phyloP scores from a whole-genome alignment of 2,113 vertebrate species.

The Amphiprion percula region DNA sequence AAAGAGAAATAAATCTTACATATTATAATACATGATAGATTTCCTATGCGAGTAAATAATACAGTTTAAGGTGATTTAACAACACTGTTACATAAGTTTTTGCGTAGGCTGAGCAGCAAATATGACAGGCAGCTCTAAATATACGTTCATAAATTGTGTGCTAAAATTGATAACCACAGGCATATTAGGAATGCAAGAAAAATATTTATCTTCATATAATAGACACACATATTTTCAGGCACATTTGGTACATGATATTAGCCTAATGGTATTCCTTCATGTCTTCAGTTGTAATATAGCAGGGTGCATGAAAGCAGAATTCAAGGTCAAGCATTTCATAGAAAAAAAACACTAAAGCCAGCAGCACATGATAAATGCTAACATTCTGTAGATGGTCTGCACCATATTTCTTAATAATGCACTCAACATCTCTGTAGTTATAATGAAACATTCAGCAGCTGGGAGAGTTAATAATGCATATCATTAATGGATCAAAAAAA shows the following conservation, averaged over 20 bases:
- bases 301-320: conserved; percentile 19
- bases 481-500: conserved; percentile 74
- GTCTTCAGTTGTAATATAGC: conserved; percentile 49
- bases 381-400: conserved; percentile 46
- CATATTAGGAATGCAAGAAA: conserved; percentile 11
- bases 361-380: conserved; percentile 60
- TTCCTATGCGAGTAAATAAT: conserved; percentile 35
- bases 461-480: conserved; percentile 72
- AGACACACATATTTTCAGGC: conserved; percentile 17
- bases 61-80: conserved; percentile 40
- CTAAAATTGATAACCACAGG: conserved; percentile 47
- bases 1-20: conserved; percentile 44
- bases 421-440: conserved; percentile 50
- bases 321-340: conserved; percentile 59
- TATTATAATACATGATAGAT: conserved; percentile 30
- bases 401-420: conserved; percentile 63
- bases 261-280: conserved; percentile 31
- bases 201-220: conserved; percentile 56
- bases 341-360: conserved; percentile 17
- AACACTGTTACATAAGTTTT: conserved; percentile 30
- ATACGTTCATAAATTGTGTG: conserved; percentile 26
- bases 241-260: conserved; percentile 35
- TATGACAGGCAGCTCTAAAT: conserved; percentile 29
- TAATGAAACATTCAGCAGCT: conserved; percentile 75
- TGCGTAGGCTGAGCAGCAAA: conserved; percentile 42